Percentiles rank a stretch among this genome's conserved stretches.
Evolutionary conservation across 2,797 vertebrate species (phyloP).

Genomic region (Pseudochaenichthys georgianus): DNA sequence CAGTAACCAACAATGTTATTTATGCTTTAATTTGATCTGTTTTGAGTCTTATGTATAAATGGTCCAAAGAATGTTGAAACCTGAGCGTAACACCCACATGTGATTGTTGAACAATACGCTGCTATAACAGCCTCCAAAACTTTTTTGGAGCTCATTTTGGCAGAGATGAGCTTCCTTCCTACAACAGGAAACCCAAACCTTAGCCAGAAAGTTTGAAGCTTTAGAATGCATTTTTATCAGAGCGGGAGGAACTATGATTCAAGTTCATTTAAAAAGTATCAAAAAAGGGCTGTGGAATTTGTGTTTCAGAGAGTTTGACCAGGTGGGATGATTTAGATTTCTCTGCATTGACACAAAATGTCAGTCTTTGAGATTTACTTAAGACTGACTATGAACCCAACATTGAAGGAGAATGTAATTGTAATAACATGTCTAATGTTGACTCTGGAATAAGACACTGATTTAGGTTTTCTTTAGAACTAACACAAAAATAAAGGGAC

Average conservation of each 20-base stretch:
- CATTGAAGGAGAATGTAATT: background rate
- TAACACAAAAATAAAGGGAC: too few relatives aligned
- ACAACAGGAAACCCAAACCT: too few relatives aligned
- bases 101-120: slow-evolving; percentile 4
- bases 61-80: background rate
- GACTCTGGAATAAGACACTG: too few relatives aligned
- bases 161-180: background rate
- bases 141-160: background rate
- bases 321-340: background rate
- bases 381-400: background rate
- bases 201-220: background rate
- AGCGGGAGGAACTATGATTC: background rate
- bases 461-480: background rate
- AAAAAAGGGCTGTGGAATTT: background rate
- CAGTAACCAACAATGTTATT: background rate
- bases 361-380: background rate
- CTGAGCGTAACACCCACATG: background rate
- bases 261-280: background rate
- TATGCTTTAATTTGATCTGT: background rate
- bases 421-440: background rate
- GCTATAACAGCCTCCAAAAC: background rate
- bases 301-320: background rate
- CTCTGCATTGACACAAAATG: background rate
- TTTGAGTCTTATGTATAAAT: background rate
- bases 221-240: background rate